Conservation (phyloP, 1,140 invertebrate genomes). For the Drosophila cardini region DNA sequence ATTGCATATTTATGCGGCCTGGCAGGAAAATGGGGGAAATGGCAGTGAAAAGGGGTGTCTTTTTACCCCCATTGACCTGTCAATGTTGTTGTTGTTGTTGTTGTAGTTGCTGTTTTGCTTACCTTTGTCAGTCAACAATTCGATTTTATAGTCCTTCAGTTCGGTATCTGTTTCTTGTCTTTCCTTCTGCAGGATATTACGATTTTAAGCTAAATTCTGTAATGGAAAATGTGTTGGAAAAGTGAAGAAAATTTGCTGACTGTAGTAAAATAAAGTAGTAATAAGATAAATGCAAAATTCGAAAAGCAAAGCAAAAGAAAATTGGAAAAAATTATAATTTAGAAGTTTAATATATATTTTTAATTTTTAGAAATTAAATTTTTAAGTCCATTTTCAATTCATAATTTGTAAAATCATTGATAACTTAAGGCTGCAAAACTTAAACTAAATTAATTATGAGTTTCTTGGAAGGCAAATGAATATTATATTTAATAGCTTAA, state of each 20-base stretch:
- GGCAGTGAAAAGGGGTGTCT: background rate
- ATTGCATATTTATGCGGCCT: slow-evolving; percentile 49
- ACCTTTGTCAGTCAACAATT: slow-evolving; percentile 30
- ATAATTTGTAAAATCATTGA: no score
- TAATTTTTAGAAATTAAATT: no score
- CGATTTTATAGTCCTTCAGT: slow-evolving; percentile 38
- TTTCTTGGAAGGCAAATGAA: background rate
- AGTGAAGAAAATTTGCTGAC: background rate
- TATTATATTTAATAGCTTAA: background rate
- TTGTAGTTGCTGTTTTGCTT: slow-evolving; percentile 22
- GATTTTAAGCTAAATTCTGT: slow-evolving; percentile 1
- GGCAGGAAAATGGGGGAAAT: background rate
- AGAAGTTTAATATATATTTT: no score
- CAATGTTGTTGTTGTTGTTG: background rate
- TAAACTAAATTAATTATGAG: background rate
- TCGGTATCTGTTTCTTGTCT: background rate
- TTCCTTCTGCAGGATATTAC: slow-evolving; percentile 3
- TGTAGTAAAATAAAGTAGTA: no score
- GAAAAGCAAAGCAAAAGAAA: no score
- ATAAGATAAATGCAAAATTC: no score
- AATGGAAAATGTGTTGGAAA: background rate
- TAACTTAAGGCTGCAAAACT: background rate
- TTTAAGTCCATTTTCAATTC: no score
- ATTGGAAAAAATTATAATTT: no score
- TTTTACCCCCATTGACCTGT: background rate